Percentiles rank a stretch among this genome's conserved stretches.
These are phyloP conservation scores for Melanogrammus aeglefinus DNA, from an alignment of 2,797 vertebrate species.

Conservation along the genomic window DNA sequence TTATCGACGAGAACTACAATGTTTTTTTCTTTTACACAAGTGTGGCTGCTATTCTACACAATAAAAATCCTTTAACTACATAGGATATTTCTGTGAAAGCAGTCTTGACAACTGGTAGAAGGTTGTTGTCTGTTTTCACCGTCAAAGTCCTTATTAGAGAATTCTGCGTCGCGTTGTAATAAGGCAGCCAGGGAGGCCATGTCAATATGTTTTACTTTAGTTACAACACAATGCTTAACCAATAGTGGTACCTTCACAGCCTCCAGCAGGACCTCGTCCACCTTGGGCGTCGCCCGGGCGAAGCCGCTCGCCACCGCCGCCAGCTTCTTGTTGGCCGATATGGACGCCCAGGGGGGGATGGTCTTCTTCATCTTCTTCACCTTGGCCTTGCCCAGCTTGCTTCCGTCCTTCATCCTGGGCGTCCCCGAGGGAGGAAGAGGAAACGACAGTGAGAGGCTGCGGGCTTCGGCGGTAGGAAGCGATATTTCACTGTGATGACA, in stretches of 20 bases:
- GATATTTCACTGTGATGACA: constrained; percentile 75
- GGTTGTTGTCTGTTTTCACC: too few relatives aligned
- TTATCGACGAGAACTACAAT: too few relatives aligned
- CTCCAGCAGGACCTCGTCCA: constrained; percentile 93
- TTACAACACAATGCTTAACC: too few relatives aligned
- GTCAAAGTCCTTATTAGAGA: too few relatives aligned
- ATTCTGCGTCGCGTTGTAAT: too few relatives aligned
- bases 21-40: too few relatives aligned
- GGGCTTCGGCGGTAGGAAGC: constrained; percentile 33
- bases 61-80: too few relatives aligned
- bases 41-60: too few relatives aligned
- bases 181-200: too few relatives aligned
- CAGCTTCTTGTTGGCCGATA: constrained; percentile 86
- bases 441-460: constrained; percentile 7
- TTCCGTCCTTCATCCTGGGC: constrained; percentile 80
- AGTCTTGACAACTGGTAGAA: too few relatives aligned
- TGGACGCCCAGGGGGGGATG: constrained; percentile 94
- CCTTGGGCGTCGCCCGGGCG: constrained; percentile 85
- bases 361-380: constrained; percentile 94
- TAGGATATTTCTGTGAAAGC: too few relatives aligned
- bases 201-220: too few relatives aligned
- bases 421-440: constrained; percentile 37
- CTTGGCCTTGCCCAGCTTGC: constrained; percentile 80
- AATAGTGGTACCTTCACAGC: constrained; percentile 80
- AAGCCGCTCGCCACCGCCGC: constrained; percentile 81